Evolutionary conservation across 1,140 invertebrate genomes (phyloP).

Genomic region (Drosophila nigrodunni): DNA sequence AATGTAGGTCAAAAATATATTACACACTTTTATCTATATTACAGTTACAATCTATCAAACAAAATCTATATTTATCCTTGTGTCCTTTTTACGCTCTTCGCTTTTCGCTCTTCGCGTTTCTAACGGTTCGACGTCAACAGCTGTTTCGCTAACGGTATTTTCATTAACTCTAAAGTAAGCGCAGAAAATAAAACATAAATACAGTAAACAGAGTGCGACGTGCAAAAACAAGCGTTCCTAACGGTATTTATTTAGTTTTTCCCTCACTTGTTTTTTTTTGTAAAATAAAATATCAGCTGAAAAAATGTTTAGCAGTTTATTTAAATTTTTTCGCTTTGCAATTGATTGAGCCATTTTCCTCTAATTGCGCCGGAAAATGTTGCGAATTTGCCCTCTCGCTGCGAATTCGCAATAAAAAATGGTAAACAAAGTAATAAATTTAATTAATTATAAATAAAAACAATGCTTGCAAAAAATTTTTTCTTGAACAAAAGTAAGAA

Average conservation of each 20-base stretch:
- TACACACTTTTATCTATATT: slow-evolving; percentile 10
- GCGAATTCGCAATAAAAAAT: no score
- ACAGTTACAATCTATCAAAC: slow-evolving; percentile 1
- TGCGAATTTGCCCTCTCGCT: no score
- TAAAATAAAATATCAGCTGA: no score
- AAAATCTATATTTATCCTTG: not conserved
- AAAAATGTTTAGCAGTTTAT: no score
- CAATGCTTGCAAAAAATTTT: no score
- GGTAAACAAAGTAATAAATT: no score
- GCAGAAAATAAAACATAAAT: not conserved
- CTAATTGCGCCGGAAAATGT: no score
- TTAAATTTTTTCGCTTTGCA: no score
- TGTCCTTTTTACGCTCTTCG: slow-evolving; percentile 13
- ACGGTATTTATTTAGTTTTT: not conserved
- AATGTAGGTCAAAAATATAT: slow-evolving; percentile 42
- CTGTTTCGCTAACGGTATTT: not conserved
- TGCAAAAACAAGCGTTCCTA: not conserved
- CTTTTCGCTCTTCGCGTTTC: not conserved
- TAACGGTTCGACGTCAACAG: not conserved
- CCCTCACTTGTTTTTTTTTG: no score
- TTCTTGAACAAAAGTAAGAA: no score
- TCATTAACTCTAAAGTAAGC: not conserved
- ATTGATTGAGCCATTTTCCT: no score
- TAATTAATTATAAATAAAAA: no score
- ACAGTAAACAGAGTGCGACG: not conserved